Evolutionary conservation across 2,113 vertebrate genomes (phyloP).

Genomic region (Riparia riparia): DNA sequence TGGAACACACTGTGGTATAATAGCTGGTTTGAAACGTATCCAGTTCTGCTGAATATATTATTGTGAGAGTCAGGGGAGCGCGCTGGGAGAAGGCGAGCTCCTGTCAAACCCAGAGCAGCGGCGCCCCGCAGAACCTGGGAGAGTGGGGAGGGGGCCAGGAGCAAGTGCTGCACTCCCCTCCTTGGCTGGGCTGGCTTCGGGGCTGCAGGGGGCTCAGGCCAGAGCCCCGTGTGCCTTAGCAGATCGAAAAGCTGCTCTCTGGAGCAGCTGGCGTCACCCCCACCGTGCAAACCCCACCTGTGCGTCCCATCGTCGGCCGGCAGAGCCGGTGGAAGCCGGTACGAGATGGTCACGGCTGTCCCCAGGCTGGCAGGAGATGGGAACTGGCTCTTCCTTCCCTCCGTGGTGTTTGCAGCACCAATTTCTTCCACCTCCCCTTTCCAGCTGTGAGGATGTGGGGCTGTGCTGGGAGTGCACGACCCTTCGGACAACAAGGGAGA

Average conservation of each 20-base stretch:
- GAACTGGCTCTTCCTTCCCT: background rate
- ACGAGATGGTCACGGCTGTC: rapidly evolving
- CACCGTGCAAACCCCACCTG: rapidly evolving
- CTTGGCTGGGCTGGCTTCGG: background rate
- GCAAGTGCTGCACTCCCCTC: background rate
- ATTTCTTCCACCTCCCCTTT: rapidly evolving
- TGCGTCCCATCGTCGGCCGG: no score
- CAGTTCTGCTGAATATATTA: constrained; percentile 39
- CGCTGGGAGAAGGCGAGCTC: background rate
- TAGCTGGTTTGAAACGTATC: constrained; percentile 15
- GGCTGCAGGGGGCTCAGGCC: rapidly evolving
- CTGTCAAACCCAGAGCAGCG: background rate
- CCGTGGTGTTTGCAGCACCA: rapidly evolving
- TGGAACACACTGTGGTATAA: constrained; percentile 32
- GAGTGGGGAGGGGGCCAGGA: background rate
- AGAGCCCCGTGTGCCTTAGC: rapidly evolving
- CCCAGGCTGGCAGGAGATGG: background rate
- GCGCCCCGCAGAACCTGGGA: background rate
- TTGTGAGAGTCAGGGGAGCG: background rate
- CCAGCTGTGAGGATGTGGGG: rapidly evolving
- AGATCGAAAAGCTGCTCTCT: background rate
- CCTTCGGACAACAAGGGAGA: background rate
- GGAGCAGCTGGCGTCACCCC: background rate
- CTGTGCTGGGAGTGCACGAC: background rate
- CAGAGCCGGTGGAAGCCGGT: background rate